Evolutionary conservation across 2,797 vertebrate species (phyloP).

Genomic region (Pangasius djambal): DNA sequence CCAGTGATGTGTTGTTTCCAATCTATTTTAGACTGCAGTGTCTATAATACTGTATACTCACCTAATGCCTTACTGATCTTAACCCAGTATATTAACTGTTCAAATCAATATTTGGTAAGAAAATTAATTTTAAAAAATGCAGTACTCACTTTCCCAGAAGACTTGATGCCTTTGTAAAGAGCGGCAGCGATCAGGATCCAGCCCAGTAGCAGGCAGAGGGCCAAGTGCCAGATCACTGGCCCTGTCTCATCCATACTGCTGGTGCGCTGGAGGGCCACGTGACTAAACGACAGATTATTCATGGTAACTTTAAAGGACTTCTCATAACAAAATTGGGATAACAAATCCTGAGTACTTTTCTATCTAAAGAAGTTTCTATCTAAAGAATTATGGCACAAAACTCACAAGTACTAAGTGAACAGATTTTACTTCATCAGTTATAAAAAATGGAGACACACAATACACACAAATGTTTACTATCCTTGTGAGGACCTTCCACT

Average conservation of each 20-base stretch:
- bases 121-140: background rate
- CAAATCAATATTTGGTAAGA: background rate
- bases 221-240: conserved; percentile 89
- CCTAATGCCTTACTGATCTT: background rate
- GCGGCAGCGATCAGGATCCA: conserved; percentile 81
- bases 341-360: background rate
- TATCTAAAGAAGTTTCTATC: background rate
- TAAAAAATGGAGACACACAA: background rate
- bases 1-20: background rate
- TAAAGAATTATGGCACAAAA: no score
- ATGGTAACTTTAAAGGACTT: background rate
- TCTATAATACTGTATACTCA: background rate
- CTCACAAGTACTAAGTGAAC: background rate
- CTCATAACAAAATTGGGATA: background rate
- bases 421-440: background rate
- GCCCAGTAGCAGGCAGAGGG: conserved; percentile 89
- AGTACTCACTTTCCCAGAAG: conserved; percentile 90
- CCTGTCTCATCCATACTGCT: conserved; percentile 86
- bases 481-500: background rate
- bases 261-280: conserved; percentile 82
- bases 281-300: conserved; percentile 67
- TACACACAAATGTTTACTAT: background rate
- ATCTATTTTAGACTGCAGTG: background rate
- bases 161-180: conserved; percentile 92
- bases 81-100: background rate